These are phyloP conservation scores for Drosophila kikkawai DNA, from an alignment of 1,140 invertebrate genomes.

Conservation along the genomic window DNA sequence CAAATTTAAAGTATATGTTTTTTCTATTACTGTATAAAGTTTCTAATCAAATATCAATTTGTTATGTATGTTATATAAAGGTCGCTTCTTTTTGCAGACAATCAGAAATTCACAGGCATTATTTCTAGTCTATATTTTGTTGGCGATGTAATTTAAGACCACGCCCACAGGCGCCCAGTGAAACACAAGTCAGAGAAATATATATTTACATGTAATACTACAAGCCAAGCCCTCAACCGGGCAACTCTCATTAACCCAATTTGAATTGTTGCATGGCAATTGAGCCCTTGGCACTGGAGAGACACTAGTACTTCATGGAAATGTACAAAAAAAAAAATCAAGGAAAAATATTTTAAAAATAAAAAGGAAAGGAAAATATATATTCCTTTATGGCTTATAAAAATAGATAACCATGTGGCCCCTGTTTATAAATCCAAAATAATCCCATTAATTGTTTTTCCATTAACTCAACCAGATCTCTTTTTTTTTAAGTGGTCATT, in stretches of 20 bases:
- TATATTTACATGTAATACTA: background rate
- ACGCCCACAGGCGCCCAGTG: constrained; percentile 8
- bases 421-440: background rate
- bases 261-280: constrained; percentile 46
- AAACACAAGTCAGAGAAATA: background rate
- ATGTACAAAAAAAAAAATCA: background rate
- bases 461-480: constrained; percentile 2
- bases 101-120: background rate
- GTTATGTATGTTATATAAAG: background rate
- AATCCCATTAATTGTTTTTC: constrained; percentile 2
- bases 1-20: background rate
- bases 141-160: constrained; percentile 48
- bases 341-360: background rate
- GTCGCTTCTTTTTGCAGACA: background rate
- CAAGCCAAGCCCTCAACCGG: constrained; percentile 33
- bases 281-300: constrained; percentile 28
- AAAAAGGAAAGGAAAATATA: background rate
- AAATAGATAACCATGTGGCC: background rate
- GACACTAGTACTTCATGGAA: background rate
- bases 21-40: background rate
- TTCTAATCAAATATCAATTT: background rate
- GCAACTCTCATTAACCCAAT: constrained; percentile 67
- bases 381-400: background rate
- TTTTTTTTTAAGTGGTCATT: constrained; percentile 18
- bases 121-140: constrained; percentile 10